Evolutionary conservation across 2,888 invertebrate species (phyloP), one percentile per base, ranked within the genome.

Genomic region (Prosapia bicincta): DNA sequence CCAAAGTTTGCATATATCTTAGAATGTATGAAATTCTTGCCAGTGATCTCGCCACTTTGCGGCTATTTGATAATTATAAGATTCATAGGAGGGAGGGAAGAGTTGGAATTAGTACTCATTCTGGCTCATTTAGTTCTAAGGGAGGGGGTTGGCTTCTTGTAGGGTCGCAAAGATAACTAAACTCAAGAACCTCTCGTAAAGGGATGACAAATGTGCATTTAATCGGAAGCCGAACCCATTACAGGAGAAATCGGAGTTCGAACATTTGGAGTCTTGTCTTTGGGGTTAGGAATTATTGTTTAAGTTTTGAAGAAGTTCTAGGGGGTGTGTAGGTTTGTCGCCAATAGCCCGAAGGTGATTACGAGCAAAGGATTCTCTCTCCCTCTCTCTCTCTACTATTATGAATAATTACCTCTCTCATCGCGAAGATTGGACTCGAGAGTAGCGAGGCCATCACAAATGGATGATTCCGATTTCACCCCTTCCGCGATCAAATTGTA

Each of bases 171-270:
- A 65, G 26, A 25, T 43, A 28, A 26, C 74, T 28, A 30, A 70
- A 69, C 69, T 71, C 67, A 71, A 65, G 71, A 71, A 71, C 43
- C 71, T 69, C 77, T 25, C 70, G 43, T 74, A 67, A 26, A 71
- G 71, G 74, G 78, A 79, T 79, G 79, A 79, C 79, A 79, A 79
- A 79, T 79, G 79, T 78, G 76, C 78, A 78, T 79, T 79, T 79
- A 79, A 79, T 79, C 79, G 79, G 79, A 78, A 79, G 79, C 78
- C 76, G 77, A 72, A 72, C 23, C 72, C 66, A 43, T 38, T 79
- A 78, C 54, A 54, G 54, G 54, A 54, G 54, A 54, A 54, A 54
- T 54, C 54, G 54, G 20, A 54, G 54, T 54, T 54, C 54, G 20
- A 54, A 54, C 54, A 54, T 20, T 54, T 54, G 54, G 54, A 54